A percentile compares a stretch with the other conserved stretches of the same genome.
Evolutionary conservation across 37 sponge, comb jelly and placozoan genomes (phyloP).

Genomic region (Spongilla lacustris): DNA sequence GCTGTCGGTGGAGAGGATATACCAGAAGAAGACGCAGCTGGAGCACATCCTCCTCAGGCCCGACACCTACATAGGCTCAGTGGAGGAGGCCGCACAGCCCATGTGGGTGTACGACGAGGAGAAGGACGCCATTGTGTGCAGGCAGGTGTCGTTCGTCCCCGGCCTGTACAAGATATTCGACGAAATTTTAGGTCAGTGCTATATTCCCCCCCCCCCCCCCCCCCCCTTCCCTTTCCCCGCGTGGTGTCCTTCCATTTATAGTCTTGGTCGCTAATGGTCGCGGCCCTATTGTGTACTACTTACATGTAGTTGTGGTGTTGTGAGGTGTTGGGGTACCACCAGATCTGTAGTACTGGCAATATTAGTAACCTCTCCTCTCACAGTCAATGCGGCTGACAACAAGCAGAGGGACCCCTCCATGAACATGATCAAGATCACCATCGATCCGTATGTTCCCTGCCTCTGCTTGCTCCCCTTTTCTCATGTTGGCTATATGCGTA

Average conservation of each 20-base stretch:
- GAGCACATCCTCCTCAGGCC: conserved; percentile 97
- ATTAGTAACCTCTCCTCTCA: neutral
- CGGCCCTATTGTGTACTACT: no score
- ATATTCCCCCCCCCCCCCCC: neutral
- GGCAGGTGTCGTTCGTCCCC: conserved; percentile 88
- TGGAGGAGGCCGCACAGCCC: conserved; percentile 84
- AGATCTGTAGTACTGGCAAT: no score
- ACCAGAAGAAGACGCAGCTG: conserved; percentile 94
- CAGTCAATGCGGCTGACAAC: conserved; percentile 99
- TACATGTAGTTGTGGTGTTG: no score
- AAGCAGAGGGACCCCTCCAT: conserved; percentile 89
- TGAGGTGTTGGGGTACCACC: no score
- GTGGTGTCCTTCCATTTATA: neutral
- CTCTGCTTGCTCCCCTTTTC: no score
- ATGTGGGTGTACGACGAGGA: conserved; percentile 92
- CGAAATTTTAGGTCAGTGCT: conserved; percentile 84
- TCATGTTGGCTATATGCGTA: neutral
- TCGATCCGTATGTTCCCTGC: conserved; percentile 80
- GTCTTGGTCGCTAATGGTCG: no score
- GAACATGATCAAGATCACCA: conserved; percentile 85
- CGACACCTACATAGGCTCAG: conserved; percentile 95
- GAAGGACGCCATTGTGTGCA: conserved; percentile 75
- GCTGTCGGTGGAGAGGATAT: conserved; percentile 92
- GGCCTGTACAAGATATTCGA: conserved; percentile 99
- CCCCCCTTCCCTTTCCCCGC: neutral